Conservation (phyloP, 2,888 invertebrate species). For the Oscheius sp. region DNA sequence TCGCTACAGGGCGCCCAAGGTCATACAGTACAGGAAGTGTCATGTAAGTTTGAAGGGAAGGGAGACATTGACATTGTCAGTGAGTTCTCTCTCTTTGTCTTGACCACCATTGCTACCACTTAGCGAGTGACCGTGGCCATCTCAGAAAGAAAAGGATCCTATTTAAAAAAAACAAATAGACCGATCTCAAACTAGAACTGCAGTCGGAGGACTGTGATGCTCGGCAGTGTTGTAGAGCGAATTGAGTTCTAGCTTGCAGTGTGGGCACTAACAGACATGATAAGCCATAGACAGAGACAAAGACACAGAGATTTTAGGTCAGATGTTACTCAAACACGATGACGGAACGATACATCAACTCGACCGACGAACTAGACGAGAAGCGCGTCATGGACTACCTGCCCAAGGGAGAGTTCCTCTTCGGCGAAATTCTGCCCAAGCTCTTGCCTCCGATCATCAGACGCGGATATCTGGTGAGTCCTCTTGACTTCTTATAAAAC, state of each 20-base stretch:
- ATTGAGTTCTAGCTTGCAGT: no score
- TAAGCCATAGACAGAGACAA: not conserved
- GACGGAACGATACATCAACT: constrained; percentile 37
- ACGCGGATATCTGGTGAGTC: constrained; percentile 37
- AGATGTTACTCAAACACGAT: constrained; percentile 37
- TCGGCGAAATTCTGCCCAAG: constrained; percentile 51
- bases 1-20: constrained; percentile 18
- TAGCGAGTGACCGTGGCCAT: no score
- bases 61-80: not conserved
- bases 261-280: no score
- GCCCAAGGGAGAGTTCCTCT: constrained; percentile 53
- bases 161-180: no score
- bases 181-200: no score
- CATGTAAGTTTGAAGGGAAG: constrained; percentile 2
- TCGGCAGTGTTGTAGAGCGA: no score
- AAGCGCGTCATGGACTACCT: constrained; percentile 47
- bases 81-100: no score
- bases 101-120: no score
- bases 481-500: not conserved
- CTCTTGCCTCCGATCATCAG: constrained; percentile 49
- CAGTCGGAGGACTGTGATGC: no score
- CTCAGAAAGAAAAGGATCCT: no score
- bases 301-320: constrained; percentile 18
- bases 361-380: constrained; percentile 47
- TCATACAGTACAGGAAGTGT: constrained; percentile 29